Percentiles rank a stretch among this genome's conserved stretches.
Conservation (phyloP, 2,888 invertebrate species). For the Phrixothrix hirtus region DNA sequence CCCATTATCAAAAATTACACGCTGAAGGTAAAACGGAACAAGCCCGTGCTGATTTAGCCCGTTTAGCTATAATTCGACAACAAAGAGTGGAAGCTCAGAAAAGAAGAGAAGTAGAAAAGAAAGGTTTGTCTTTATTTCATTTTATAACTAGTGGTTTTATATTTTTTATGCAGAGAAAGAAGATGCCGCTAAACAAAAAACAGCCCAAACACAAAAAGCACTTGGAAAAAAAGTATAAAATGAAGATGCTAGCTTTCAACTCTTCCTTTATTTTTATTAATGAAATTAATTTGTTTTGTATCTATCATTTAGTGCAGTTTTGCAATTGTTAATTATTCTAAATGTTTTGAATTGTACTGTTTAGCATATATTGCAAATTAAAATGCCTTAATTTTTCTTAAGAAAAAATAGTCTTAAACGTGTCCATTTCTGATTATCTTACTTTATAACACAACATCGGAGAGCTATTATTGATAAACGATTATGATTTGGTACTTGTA, state of each 20-base stretch:
- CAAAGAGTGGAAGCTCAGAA: conserved; percentile 95
- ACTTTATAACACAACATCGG: no score
- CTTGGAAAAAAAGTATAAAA: conserved; percentile 60
- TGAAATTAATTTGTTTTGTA: no score
- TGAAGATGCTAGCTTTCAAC: conserved; percentile 12
- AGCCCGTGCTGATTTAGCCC: conserved; percentile 90
- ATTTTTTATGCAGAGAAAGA: conserved; percentile 60
- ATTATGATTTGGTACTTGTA: no score
- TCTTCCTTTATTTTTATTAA: conserved; percentile 4
- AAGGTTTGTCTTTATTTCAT: conserved; percentile 55
- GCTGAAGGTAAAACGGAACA: conserved; percentile 96
- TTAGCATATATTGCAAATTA: no score
- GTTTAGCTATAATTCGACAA: conserved; percentile 91
- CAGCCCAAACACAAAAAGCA: conserved; percentile 65
- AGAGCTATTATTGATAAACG: no score
- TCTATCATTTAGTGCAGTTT: no score
- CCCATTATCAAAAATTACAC: conserved; percentile 90
- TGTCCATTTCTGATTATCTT: no score
- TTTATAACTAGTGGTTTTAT: not conserved
- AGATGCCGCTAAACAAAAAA: conserved; percentile 63
- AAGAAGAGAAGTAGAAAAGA: conserved; percentile 82
- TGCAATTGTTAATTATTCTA: no score
- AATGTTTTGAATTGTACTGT: no score
- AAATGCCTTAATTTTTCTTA: no score
- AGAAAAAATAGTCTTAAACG: no score